These are phyloP conservation scores for Eupithecia inturbata DNA, from an alignment of 2,888 invertebrate species.

Conservation along the genomic window DNA sequence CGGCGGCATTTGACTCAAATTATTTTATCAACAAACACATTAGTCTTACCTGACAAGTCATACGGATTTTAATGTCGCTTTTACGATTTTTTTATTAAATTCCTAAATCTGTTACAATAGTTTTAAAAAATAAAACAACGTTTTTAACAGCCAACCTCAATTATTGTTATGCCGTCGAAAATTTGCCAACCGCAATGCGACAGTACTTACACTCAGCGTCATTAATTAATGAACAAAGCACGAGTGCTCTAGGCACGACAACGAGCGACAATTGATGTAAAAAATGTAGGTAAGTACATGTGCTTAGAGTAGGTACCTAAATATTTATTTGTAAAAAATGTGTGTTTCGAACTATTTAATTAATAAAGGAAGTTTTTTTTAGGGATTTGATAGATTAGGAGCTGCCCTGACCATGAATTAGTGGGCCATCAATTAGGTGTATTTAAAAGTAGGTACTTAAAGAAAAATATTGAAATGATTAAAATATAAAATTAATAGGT, in stretches of 20 bases:
- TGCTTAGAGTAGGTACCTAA: too few species aligned
- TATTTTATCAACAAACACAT: background rate
- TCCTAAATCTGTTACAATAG: background rate
- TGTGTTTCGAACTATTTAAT: too few species aligned
- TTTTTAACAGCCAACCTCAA: background rate
- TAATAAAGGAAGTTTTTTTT: background rate
- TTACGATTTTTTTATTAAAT: background rate
- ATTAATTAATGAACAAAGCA: slow-evolving; percentile 50
- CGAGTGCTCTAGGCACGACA: slow-evolving; percentile 38
- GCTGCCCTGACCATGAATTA: background rate
- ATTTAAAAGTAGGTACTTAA: too few species aligned
- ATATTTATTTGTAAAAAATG: too few species aligned
- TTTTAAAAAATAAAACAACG: background rate
- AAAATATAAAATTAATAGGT: too few species aligned
- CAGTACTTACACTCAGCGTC: slow-evolving; percentile 50
- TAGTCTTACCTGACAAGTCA: background rate
- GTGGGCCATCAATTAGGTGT: too few species aligned
- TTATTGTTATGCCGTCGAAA: background rate
- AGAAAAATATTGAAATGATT: too few species aligned
- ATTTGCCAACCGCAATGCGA: slow-evolving; percentile 58
- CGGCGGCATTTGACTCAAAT: background rate
- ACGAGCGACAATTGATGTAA: background rate
- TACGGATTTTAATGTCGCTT: background rate
- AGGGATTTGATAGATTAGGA: background rate
- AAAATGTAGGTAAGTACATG: background rate